phyloP scores from a whole-genome alignment of 2,888 invertebrate species.

The Masnerella sp. region DNA sequence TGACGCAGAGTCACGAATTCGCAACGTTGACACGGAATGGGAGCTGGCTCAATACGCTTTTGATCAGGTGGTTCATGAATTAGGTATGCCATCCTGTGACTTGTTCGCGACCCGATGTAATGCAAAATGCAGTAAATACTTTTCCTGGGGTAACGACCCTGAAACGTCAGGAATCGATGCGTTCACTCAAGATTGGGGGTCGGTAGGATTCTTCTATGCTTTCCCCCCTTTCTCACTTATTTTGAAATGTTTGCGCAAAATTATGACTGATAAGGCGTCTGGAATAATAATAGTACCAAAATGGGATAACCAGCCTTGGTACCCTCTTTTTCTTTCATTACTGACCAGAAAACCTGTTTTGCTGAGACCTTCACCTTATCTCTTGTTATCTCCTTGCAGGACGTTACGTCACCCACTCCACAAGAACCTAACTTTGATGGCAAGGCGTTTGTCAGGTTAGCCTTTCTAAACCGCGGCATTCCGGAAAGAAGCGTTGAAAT shows the following conservation, averaged over 20 bases:
- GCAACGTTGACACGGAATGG: neutral
- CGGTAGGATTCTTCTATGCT: neutral
- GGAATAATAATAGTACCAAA: conserved; percentile 40
- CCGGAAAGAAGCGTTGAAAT: conserved; percentile 39
- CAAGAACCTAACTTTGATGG: conserved; percentile 42
- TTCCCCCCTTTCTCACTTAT: neutral
- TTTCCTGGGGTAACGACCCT: neutral
- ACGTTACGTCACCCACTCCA: conserved; percentile 16
- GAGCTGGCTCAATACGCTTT: neutral
- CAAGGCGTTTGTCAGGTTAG: conserved; percentile 43
- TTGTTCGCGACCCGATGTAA: neutral
- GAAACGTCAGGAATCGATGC: conserved; percentile 2
- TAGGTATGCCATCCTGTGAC: neutral
- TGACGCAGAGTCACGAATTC: neutral
- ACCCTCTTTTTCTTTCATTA: neutral
- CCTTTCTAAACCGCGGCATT: conserved; percentile 13
- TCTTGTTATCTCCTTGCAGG: conserved; percentile 50
- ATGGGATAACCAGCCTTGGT: conserved; percentile 32
- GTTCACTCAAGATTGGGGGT: neutral
- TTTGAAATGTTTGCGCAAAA: conserved; percentile 1
- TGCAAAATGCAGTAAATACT: neutral
- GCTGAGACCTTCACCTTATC: conserved; percentile 17
- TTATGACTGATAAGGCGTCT: neutral
- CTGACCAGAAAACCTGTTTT: neutral
- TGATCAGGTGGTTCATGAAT: neutral